phyloP scores from a whole-genome alignment of 1,140 invertebrate genomes.

The Brachionus paranguensis region DNA sequence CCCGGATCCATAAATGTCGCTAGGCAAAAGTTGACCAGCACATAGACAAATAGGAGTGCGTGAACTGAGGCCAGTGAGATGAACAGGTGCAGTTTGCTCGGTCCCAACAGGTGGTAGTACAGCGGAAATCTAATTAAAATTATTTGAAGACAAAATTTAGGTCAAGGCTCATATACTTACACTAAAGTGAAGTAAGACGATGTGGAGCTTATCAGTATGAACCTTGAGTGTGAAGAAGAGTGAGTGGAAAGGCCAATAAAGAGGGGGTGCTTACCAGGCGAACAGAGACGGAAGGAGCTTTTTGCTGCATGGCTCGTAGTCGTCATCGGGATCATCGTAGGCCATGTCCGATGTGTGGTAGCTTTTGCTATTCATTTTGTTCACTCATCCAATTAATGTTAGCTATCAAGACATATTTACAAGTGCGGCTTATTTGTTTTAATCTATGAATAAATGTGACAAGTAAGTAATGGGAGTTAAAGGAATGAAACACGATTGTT shows the following conservation, averaged over 20 bases:
- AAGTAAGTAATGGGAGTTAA: neutral
- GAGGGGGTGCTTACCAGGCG: neutral
- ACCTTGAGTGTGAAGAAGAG: neutral
- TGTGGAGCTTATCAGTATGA: constrained; percentile 7
- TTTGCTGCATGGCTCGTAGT: constrained; percentile 29
- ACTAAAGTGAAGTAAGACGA: constrained; percentile 36
- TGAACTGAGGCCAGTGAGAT: neutral
- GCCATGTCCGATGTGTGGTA: neutral
- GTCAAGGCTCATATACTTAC: neutral
- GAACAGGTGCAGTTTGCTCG: neutral
- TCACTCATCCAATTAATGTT: neutral
- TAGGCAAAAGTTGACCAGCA: constrained; percentile 23
- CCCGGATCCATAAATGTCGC: constrained; percentile 28
- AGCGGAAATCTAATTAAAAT: neutral
- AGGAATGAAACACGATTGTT: neutral
- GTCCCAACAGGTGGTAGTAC: neutral
- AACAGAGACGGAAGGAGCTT: constrained; percentile 18
- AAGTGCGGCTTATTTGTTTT: neutral
- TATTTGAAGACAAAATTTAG: neutral
- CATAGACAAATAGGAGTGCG: neutral
- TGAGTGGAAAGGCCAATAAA: neutral
- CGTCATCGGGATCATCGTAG: constrained; percentile 1
- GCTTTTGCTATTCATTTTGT: neutral
- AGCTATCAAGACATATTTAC: neutral
- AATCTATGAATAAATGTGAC: neutral